Conservation (phyloP, 1,140 invertebrate species). For the Aleiodes sp. region DNA sequence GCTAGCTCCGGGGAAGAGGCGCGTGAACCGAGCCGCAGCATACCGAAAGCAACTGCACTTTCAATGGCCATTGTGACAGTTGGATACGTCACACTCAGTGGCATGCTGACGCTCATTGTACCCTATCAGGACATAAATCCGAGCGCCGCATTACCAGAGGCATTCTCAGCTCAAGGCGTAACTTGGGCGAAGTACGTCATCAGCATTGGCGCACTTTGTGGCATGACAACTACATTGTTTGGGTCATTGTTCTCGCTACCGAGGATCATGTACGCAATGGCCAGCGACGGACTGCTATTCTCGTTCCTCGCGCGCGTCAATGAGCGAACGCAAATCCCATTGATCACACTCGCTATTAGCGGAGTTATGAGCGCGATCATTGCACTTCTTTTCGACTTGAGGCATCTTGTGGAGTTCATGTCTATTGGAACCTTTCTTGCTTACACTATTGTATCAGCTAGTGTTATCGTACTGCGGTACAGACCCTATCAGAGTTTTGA, state of each 20-base stretch:
- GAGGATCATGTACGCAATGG: slow-evolving; percentile 75
- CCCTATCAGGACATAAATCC: slow-evolving; percentile 80
- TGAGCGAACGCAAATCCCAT: slow-evolving; percentile 82
- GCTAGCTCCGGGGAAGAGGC: slow-evolving; percentile 89
- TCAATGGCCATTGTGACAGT: slow-evolving; percentile 83
- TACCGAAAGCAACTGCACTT: slow-evolving; percentile 82
- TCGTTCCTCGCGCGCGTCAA: slow-evolving; percentile 77
- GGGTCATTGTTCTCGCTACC: slow-evolving; percentile 87
- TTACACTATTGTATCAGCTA: slow-evolving; percentile 90
- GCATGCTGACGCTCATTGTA: slow-evolving; percentile 84
- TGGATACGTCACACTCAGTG: slow-evolving; percentile 83
- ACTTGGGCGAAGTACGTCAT: slow-evolving; percentile 90
- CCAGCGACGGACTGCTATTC: slow-evolving; percentile 71
- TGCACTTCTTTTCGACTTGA: slow-evolving; percentile 87
- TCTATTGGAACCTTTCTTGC: slow-evolving; percentile 91
- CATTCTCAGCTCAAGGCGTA: slow-evolving; percentile 77
- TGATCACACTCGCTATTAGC: slow-evolving; percentile 82
- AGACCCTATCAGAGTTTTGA: slow-evolving; percentile 65
- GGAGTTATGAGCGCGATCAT: slow-evolving; percentile 81
- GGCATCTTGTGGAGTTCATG: slow-evolving; percentile 93
- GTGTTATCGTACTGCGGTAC: slow-evolving; percentile 87
- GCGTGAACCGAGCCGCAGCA: slow-evolving; percentile 79
- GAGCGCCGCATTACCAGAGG: slow-evolving; percentile 84
- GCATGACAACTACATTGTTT: slow-evolving; percentile 86
- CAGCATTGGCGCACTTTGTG: slow-evolving; percentile 85